A percentile compares a stretch with the other conserved stretches of the same genome.
Conservation (phyloP, 2,113 vertebrate genomes). For the Heliornis fulica region DNA sequence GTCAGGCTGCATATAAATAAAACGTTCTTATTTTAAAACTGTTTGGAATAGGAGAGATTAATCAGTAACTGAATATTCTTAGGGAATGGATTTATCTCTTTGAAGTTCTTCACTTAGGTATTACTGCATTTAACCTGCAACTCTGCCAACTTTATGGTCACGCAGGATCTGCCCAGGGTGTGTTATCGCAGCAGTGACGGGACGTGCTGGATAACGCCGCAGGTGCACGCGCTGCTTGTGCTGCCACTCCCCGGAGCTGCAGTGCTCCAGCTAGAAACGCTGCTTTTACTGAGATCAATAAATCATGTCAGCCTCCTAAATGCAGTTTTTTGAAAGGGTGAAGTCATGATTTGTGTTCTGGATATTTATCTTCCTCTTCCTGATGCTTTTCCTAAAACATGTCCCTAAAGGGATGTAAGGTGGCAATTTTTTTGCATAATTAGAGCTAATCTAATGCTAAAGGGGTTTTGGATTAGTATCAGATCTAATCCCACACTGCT, state of each 20-base stretch:
- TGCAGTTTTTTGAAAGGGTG: neutral
- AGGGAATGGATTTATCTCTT: neutral
- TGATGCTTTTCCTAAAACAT: neutral
- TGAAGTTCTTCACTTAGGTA: neutral
- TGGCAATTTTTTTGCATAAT: slow-evolving; percentile 1
- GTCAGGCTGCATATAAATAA: neutral
- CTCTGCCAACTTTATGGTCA: neutral
- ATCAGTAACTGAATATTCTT: neutral
- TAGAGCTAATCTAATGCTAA: neutral
- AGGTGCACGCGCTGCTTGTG: neutral
- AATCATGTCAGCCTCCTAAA: neutral
- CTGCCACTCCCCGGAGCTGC: neutral
- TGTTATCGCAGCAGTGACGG: rapidly evolving
- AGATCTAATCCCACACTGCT: neutral
- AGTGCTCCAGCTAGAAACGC: neutral
- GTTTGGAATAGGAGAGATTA: neutral
- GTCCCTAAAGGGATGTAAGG: neutral
- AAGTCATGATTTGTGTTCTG: neutral
- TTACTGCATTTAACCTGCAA: neutral
- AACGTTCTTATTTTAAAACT: neutral
- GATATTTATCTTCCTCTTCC: neutral
- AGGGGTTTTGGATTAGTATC: neutral
- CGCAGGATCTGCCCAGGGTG: neutral
- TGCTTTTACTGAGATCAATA: neutral
- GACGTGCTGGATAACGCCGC: rapidly evolving